phyloP scores from a whole-genome alignment of 1,140 invertebrate species.

The Brachionus paranguensis region DNA sequence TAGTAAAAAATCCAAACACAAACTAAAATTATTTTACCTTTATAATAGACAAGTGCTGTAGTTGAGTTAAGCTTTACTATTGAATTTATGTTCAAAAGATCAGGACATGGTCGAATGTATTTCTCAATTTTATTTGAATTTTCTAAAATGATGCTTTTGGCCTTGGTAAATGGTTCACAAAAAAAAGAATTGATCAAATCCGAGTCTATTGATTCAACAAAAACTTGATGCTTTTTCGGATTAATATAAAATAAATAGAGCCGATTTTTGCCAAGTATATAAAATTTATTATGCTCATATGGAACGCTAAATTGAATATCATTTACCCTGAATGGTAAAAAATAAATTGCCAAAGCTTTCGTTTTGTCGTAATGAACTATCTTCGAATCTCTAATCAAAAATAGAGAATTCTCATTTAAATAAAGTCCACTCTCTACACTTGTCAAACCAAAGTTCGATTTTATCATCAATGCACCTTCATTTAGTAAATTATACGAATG shows the following conservation, averaged over 20 bases:
- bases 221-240: slow-evolving; percentile 19
- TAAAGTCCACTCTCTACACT: neutral
- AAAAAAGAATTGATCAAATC: slow-evolving; percentile 28
- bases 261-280: slow-evolving; percentile 11
- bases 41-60: neutral
- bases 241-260: neutral
- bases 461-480: neutral
- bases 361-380: slow-evolving; percentile 11
- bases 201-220: slow-evolving; percentile 18
- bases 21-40: neutral
- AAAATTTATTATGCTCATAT: slow-evolving; percentile 15
- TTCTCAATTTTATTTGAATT: slow-evolving; percentile 6
- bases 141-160: neutral
- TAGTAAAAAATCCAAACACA: no score
- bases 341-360: slow-evolving; percentile 14
- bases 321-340: slow-evolving; percentile 4
- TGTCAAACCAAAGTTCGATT: neutral
- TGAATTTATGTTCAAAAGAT: neutral
- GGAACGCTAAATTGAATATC: slow-evolving; percentile 13
- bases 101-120: neutral
- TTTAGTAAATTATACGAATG: neutral
- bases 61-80: slow-evolving; percentile 9
- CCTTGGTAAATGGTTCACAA: slow-evolving; percentile 23
- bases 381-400: neutral
- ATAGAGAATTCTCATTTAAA: neutral